These are phyloP conservation scores for Gisinianus flammeolus DNA, from an alignment of 2,888 invertebrate species.

Conservation along the genomic window DNA sequence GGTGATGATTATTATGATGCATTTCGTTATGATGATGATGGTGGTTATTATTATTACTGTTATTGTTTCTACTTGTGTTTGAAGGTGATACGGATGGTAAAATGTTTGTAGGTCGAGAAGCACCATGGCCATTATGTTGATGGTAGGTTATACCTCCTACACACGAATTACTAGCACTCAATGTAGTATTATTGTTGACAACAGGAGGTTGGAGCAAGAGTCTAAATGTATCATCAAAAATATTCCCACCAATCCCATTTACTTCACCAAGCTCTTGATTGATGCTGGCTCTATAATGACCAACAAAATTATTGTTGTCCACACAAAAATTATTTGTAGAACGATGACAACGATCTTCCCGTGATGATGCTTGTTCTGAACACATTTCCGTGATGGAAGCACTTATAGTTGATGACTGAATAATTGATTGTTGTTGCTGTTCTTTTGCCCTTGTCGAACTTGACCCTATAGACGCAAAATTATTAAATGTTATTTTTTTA, in stretches of 20 bases:
- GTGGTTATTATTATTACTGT: no score
- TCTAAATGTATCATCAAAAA: constrained; percentile 2
- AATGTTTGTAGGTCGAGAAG: background rate
- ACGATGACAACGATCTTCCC: background rate
- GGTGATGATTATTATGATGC: constrained; percentile 17
- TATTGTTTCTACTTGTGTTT: no score
- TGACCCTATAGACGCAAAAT: no score
- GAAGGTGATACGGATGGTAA: background rate
- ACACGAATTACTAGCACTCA: background rate
- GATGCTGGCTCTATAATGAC: background rate
- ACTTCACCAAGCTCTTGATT: background rate
- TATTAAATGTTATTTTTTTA: no score
- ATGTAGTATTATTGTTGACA: background rate
- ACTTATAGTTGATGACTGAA: no score
- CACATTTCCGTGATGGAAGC: background rate
- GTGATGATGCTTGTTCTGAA: background rate
- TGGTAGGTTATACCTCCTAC: background rate
- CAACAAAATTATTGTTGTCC: no score
- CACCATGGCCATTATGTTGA: background rate
- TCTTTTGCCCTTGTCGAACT: no score
- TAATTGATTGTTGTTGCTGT: no score
- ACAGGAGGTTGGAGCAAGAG: background rate
- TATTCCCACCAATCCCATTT: background rate
- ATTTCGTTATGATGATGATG: no score
- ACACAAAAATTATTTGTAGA: background rate